phyloP scores from a whole-genome alignment of 2,888 invertebrate species.

The Athripsodes cinereus region DNA sequence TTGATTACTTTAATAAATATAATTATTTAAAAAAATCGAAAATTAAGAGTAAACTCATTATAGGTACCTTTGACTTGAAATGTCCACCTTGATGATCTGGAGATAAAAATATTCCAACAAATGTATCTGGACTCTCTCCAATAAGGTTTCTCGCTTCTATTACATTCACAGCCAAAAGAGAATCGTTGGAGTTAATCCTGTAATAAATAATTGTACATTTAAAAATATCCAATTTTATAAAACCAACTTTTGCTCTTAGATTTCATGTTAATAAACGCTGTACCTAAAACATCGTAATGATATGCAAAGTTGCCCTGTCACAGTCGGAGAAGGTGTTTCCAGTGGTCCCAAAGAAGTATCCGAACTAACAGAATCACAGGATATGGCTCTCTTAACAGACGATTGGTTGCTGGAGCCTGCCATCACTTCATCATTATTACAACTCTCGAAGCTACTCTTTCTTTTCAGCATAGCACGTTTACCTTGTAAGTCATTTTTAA shows the following conservation, averaged over 20 bases:
- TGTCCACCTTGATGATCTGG: conserved; percentile 46
- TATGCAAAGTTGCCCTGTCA: conserved; percentile 70
- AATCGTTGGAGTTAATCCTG: conserved; percentile 42
- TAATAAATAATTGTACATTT: conserved; percentile 30
- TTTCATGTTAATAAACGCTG: background rate
- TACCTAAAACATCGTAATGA: conserved; percentile 70
- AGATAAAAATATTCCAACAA: conserved; percentile 67
- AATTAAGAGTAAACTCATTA: too few relatives aligned
- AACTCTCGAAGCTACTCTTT: conserved; percentile 23
- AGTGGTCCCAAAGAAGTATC: conserved; percentile 69
- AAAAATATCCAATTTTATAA: background rate
- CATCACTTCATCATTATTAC: conserved; percentile 21
- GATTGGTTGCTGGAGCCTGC: conserved; percentile 28
- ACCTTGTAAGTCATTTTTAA: conserved; percentile 15
- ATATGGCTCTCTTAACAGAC: conserved; percentile 59
- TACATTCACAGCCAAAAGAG: conserved; percentile 57
- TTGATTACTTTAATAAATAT: too few relatives aligned
- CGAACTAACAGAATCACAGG: conserved; percentile 75
- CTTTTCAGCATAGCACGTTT: conserved; percentile 12
- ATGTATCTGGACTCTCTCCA: conserved; percentile 61
- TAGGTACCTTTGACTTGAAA: conserved; percentile 25
- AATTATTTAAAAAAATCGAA: too few relatives aligned
- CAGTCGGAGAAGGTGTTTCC: conserved; percentile 61
- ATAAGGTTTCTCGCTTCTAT: conserved; percentile 70
- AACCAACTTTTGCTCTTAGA: background rate